phyloP scores from a whole-genome alignment of 2,797 vertebrate genomes.

The Sebastes minor region DNA sequence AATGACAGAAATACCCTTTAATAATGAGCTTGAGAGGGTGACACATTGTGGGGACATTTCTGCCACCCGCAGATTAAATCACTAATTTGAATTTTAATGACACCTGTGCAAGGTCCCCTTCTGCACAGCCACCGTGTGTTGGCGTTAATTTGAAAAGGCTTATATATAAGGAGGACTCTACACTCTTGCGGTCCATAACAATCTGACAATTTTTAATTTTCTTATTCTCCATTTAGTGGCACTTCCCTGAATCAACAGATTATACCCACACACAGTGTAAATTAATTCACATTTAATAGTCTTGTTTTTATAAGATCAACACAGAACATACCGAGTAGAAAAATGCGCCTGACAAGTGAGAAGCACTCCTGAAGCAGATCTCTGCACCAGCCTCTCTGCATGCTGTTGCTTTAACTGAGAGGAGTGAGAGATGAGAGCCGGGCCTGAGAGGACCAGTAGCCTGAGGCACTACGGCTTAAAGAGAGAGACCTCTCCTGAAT shows the following conservation, averaged over 20 bases:
- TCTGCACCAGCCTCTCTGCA: slow-evolving; percentile 35
- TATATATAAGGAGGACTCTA: not conserved
- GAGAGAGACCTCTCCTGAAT: slow-evolving; percentile 72
- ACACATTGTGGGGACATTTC: slow-evolving; percentile 23
- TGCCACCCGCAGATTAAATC: slow-evolving; percentile 50
- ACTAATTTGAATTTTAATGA: slow-evolving; percentile 57
- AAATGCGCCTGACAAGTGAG: slow-evolving; percentile 68
- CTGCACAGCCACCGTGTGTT: slow-evolving; percentile 18
- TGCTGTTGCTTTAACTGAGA: slow-evolving; percentile 57
- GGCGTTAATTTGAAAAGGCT: slow-evolving; percentile 17
- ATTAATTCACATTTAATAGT: slow-evolving; percentile 32
- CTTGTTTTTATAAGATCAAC: slow-evolving; percentile 51
- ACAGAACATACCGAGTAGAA: slow-evolving; percentile 53
- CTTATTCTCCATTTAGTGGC: not conserved
- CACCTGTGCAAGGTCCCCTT: slow-evolving; percentile 12
- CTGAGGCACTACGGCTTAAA: slow-evolving; percentile 67
- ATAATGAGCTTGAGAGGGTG: slow-evolving; percentile 31
- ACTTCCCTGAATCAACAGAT: slow-evolving; percentile 1
- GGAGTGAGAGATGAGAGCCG: slow-evolving; percentile 65
- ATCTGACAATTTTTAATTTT: slow-evolving; percentile 12
- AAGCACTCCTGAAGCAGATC: slow-evolving; percentile 25
- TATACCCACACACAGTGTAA: not conserved
- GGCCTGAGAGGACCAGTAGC: slow-evolving; percentile 63
- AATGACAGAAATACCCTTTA: slow-evolving; percentile 35
- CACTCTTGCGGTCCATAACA: not conserved